Evolutionary conservation across 2,113 vertebrate species (phyloP).

Genomic region (Probosciger aterrimus): DNA sequence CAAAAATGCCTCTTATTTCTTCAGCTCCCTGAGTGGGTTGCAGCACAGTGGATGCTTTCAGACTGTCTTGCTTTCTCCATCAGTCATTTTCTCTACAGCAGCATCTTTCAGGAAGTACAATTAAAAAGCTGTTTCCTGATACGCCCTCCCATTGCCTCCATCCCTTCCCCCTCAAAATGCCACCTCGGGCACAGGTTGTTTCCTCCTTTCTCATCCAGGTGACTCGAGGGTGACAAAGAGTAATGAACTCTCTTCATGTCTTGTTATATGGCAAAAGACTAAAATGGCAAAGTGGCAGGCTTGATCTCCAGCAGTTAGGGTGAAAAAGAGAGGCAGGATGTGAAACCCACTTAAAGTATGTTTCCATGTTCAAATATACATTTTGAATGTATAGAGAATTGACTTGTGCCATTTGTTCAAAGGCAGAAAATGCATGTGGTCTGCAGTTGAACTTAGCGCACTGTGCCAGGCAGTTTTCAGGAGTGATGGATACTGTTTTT

Average conservation of each 20-base stretch:
- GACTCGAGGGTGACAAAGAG: neutral
- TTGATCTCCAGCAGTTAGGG: constrained; percentile 67
- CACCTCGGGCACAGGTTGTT: neutral
- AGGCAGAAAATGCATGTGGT: constrained; percentile 62
- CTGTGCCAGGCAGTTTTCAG: constrained; percentile 64
- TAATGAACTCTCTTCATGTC: constrained; percentile 42
- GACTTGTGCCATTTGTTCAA: constrained; percentile 69
- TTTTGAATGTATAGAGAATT: constrained; percentile 72
- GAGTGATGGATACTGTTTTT: constrained; percentile 64
- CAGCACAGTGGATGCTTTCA: neutral
- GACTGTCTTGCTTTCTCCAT: neutral
- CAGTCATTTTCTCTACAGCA: constrained; percentile 44
- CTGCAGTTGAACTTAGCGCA: constrained; percentile 62
- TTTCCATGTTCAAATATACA: constrained; percentile 67
- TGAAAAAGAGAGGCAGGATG: constrained; percentile 63
- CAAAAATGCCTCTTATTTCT: constrained; percentile 49
- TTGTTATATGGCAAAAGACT: constrained; percentile 18
- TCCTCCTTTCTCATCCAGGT: constrained; percentile 5
- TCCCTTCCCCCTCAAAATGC: neutral
- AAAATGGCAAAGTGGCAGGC: constrained; percentile 48
- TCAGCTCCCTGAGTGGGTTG: neutral
- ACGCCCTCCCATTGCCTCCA: neutral
- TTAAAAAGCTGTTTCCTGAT: neutral
- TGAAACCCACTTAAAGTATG: constrained; percentile 70
- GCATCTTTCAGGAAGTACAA: neutral